These are phyloP conservation scores for Trogon melanurus DNA, from an alignment of 2,113 vertebrate species.

Conservation along the genomic window DNA sequence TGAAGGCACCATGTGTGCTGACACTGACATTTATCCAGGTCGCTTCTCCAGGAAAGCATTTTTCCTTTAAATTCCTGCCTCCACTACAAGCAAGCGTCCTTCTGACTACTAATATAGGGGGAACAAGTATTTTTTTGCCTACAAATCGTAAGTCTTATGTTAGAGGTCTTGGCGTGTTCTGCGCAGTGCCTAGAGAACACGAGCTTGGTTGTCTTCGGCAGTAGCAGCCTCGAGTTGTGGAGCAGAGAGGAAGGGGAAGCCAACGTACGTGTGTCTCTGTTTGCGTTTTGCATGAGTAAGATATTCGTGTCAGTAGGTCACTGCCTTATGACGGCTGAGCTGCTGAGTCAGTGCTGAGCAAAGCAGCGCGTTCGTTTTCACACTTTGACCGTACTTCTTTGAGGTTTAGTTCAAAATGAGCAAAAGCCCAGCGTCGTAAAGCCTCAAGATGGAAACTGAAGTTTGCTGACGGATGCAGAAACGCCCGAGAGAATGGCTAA, in stretches of 20 bases:
- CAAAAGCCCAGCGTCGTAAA: accelerated
- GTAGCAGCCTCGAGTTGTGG: background rate
- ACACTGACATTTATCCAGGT: background rate
- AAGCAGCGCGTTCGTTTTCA: background rate
- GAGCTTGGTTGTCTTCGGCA: background rate
- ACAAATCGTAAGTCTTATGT: accelerated
- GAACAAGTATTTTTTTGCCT: background rate
- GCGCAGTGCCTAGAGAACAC: background rate
- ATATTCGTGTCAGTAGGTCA: constrained; percentile 47
- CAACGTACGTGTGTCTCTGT: background rate
- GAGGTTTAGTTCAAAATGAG: background rate
- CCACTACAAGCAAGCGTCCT: accelerated
- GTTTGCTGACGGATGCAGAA: background rate
- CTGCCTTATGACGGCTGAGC: background rate
- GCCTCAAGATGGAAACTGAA: background rate
- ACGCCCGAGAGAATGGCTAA: background rate
- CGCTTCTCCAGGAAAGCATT: background rate
- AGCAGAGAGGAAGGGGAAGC: background rate
- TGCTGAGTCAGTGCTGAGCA: constrained; percentile 38
- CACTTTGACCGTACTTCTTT: background rate
- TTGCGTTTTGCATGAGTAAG: background rate
- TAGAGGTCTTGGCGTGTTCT: background rate
- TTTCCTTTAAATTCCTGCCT: background rate
- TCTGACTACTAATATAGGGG: background rate
- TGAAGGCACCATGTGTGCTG: background rate